A percentile compares a stretch with the other conserved stretches of the same genome.
phyloP scores from a whole-genome alignment of 2,888 invertebrate species.

The Silvanus unidentatus region DNA sequence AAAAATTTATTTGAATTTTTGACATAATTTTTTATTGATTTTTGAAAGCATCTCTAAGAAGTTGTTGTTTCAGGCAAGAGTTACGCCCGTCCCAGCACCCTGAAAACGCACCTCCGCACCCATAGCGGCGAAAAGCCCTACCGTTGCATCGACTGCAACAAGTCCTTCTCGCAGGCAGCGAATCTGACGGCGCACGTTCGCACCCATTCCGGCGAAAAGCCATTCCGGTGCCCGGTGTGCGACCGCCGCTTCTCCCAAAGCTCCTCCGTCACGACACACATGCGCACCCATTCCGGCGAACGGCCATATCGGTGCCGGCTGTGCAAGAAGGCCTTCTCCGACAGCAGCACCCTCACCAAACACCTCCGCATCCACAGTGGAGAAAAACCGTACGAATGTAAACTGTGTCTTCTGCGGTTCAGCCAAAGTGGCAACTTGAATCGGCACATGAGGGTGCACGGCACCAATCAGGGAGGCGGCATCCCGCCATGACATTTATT shows the following conservation, averaged over 20 bases:
- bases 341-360: conserved; percentile 96
- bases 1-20: no score
- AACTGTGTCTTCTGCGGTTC: conserved; percentile 89
- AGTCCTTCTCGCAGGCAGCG: conserved; percentile 97
- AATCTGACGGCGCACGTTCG: conserved; percentile 96
- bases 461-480: conserved; percentile 47
- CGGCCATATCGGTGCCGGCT: conserved; percentile 88
- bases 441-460: conserved; percentile 97
- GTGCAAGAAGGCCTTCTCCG: conserved; percentile 98
- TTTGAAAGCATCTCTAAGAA: no score
- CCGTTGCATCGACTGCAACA: conserved; percentile 88
- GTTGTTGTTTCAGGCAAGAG: conserved; percentile 63
- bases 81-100: conserved; percentile 91
- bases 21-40: no score
- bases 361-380: conserved; percentile 88
- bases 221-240: conserved; percentile 94
- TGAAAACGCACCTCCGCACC: conserved; percentile 94
- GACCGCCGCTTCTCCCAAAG: conserved; percentile 94
- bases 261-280: conserved; percentile 95
- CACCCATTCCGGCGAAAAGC: conserved; percentile 96
- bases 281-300: conserved; percentile 99
- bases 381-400: conserved; percentile 97
- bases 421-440: conserved; percentile 98
- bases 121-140: conserved; percentile 95
- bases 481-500: conserved; percentile 33